Conservation (phyloP, 2,113 vertebrate species). For the Dissostichus mawsoni region DNA sequence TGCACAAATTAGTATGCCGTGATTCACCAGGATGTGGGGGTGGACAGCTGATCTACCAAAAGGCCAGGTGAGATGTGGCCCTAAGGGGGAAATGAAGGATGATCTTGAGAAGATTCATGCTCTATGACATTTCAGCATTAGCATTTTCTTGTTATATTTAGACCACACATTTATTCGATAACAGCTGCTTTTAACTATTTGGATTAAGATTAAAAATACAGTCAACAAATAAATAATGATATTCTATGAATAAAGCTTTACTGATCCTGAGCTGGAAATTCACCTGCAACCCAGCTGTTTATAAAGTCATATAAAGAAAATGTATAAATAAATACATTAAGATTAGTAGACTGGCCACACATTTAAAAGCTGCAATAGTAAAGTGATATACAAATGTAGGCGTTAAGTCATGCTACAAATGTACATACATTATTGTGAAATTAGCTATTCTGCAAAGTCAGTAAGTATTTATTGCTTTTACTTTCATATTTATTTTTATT, state of each 20-base stretch:
- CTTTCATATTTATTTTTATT: too few species aligned
- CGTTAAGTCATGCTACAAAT: background rate
- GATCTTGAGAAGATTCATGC: slow-evolving; percentile 15
- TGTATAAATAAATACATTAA: background rate
- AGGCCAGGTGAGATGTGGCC: background rate
- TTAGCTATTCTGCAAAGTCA: background rate
- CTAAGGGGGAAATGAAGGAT: slow-evolving; percentile 8
- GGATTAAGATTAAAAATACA: background rate
- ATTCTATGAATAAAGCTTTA: background rate
- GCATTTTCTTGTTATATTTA: too few species aligned
- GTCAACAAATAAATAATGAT: background rate
- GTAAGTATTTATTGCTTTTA: too few species aligned
- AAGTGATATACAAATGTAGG: background rate
- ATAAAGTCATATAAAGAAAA: background rate
- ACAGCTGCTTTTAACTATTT: background rate
- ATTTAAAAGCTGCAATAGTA: background rate
- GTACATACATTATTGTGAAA: background rate
- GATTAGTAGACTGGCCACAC: background rate
- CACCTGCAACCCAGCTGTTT: background rate
- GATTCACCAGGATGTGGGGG: slow-evolving; percentile 1
- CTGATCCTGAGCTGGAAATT: background rate
- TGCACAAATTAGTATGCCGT: background rate
- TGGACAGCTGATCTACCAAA: slow-evolving; percentile 2
- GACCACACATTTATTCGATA: background rate
- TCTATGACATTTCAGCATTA: background rate